Conservation (phyloP, 2,113 vertebrate species). For the Acanthisitta chloris region DNA sequence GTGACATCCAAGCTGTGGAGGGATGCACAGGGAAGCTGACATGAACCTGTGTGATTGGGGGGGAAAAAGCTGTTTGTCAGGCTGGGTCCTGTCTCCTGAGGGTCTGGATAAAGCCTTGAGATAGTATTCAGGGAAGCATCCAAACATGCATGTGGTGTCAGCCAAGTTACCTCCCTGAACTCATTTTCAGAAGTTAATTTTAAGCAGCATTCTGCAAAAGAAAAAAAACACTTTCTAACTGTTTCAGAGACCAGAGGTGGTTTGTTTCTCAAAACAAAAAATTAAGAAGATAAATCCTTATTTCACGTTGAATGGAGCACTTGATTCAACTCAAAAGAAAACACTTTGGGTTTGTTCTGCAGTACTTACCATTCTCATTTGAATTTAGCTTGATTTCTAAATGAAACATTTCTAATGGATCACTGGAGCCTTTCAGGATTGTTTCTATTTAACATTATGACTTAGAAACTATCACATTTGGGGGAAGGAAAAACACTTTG, state of each 20-base stretch:
- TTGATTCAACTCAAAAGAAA: neutral
- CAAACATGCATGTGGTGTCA: neutral
- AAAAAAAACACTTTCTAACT: neutral
- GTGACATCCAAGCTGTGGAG: neutral
- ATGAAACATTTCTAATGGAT: constrained; percentile 26
- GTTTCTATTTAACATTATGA: constrained; percentile 14
- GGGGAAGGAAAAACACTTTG: neutral
- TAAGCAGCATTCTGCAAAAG: neutral
- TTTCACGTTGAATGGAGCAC: neutral
- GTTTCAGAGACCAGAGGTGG: neutral
- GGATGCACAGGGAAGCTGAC: neutral
- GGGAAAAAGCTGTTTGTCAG: neutral
- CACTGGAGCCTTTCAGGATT: constrained; percentile 1
- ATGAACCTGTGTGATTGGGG: neutral
- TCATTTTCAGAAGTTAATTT: neutral
- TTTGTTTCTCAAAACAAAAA: neutral
- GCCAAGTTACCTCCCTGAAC: neutral
- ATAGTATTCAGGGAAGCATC: neutral
- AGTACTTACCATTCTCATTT: constrained; percentile 9
- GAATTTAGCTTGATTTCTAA: constrained; percentile 34
- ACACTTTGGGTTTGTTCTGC: neutral
- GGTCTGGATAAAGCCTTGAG: neutral
- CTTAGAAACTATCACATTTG: neutral
- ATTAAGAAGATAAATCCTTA: neutral
- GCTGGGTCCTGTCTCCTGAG: neutral